These are phyloP conservation scores for Chloropsis cyanopogon DNA, from an alignment of 2,113 vertebrate species.

Conservation along the genomic window DNA sequence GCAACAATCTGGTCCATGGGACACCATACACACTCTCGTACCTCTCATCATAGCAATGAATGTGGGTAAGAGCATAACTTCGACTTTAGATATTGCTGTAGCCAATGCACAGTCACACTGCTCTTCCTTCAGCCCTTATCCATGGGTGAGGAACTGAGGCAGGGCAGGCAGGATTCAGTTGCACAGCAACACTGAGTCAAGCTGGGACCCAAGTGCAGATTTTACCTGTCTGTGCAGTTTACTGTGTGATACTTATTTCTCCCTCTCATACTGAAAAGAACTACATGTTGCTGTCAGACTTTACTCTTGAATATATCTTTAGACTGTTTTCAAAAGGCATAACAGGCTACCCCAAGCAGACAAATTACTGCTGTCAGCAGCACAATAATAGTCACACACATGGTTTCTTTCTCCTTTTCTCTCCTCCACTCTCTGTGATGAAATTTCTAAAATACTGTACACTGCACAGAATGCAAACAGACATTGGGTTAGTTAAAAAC, in stretches of 20 bases:
- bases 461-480: not conserved
- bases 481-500: not conserved
- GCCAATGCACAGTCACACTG: not conserved
- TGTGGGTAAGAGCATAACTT: not conserved
- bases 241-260: not conserved
- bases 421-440: not conserved
- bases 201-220: not conserved
- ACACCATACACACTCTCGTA: not conserved
- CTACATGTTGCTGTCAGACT: not conserved
- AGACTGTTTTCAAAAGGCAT: not conserved
- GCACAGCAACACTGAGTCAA: not conserved
- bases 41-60: not conserved
- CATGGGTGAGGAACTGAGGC: not conserved
- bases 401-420: not conserved
- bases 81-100: not conserved
- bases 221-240: not conserved
- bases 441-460: not conserved
- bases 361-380: not conserved
- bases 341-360: not conserved
- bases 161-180: not conserved
- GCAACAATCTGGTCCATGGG: not conserved
- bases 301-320: not conserved
- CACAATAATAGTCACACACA: not conserved
- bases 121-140: not conserved
- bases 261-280: not conserved